Evolutionary conservation across 2,888 invertebrate genomes (phyloP).

Genomic region (Callyntrura guangdongensis): DNA sequence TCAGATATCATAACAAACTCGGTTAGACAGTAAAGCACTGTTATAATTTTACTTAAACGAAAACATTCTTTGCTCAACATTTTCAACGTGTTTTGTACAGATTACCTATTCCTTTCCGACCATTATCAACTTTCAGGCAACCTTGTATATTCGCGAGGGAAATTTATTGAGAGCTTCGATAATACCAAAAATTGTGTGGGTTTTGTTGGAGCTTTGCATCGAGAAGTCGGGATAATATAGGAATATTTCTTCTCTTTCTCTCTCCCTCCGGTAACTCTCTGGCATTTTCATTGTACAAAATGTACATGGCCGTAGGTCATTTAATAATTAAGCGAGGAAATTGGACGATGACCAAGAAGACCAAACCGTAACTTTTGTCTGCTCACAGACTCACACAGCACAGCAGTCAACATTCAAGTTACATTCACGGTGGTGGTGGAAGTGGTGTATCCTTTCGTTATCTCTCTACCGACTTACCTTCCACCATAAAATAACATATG

Average conservation of each 20-base stretch:
- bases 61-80: slow-evolving; percentile 60
- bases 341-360: slow-evolving; percentile 84
- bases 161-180: slow-evolving; percentile 52
- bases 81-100: slow-evolving; percentile 66
- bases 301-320: slow-evolving; percentile 84
- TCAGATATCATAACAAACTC: slow-evolving; percentile 3
- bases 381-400: neutral
- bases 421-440: neutral
- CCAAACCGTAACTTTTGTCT: slow-evolving; percentile 73
- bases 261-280: slow-evolving; percentile 57
- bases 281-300: slow-evolving; percentile 72
- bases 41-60: neutral
- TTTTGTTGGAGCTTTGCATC: neutral
- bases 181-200: neutral
- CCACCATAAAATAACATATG: neutral
- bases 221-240: neutral
- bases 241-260: slow-evolving; percentile 56
- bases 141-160: slow-evolving; percentile 32
- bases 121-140: slow-evolving; percentile 22
- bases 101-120: slow-evolving; percentile 42
- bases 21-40: slow-evolving; percentile 15
- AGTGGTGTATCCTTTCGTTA: neutral
- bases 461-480: slow-evolving; percentile 24
- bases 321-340: slow-evolving; percentile 84
- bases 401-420: neutral